Percentiles rank a stretch among this genome's conserved stretches.
Evolutionary conservation across 2,113 vertebrate genomes (phyloP).

Genomic region (Gambusia holbrooki): DNA sequence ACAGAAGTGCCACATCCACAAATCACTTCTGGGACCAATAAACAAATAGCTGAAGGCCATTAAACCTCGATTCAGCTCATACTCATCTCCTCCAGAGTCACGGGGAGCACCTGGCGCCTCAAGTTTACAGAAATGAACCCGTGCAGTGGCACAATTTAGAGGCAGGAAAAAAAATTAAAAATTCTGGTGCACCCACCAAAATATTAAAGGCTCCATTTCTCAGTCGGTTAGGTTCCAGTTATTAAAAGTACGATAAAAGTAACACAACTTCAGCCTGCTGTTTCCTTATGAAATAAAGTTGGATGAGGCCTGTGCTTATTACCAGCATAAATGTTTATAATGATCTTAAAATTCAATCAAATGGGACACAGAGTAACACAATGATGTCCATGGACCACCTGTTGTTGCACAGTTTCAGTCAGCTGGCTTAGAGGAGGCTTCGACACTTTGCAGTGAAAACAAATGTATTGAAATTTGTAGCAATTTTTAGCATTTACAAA

Average conservation of each 20-base stretch:
- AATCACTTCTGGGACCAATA: conserved; percentile 27
- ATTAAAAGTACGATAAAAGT: neutral
- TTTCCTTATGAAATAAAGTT: conserved; percentile 9
- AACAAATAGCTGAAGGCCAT: conserved; percentile 35
- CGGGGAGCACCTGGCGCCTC: conserved; percentile 6
- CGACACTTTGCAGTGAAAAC: too few species aligned
- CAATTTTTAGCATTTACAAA: too few species aligned
- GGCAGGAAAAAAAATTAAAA: neutral
- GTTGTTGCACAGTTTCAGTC: too few species aligned
- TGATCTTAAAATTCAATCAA: too few species aligned
- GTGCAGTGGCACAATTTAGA: conserved; percentile 5
- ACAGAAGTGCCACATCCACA: conserved; percentile 18
- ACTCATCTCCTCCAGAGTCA: conserved; percentile 12
- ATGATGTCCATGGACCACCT: too few species aligned
- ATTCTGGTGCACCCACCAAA: conserved; percentile 5
- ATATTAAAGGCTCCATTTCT: conserved; percentile 7
- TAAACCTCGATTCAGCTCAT: conserved; percentile 37
- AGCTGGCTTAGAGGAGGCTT: too few species aligned
- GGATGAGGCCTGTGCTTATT: too few species aligned
- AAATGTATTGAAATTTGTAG: too few species aligned
- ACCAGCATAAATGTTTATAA: too few species aligned
- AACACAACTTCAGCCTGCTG: conserved; percentile 16
- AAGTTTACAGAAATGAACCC: conserved; percentile 7
- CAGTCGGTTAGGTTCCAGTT: neutral
- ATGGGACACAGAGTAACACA: too few species aligned